Evolutionary conservation across 2,888 invertebrate genomes (phyloP), one percentile per base, ranked within the genome.

Genomic region (Polia nebulosa): DNA sequence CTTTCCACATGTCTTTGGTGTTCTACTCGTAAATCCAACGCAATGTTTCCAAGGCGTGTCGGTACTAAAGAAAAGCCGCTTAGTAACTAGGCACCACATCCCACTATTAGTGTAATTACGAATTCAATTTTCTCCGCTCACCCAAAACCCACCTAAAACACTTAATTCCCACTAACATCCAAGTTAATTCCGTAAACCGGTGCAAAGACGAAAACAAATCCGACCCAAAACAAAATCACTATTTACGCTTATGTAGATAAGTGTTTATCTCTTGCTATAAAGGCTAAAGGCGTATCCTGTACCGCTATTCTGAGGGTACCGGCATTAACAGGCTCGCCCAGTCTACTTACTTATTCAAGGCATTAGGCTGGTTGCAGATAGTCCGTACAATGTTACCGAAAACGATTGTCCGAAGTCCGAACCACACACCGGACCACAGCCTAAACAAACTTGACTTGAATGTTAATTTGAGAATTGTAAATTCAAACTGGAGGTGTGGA

Each of bases 341-440:
- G 74, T 73, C 77, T 75, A 74, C 81, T 87, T 87, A 87, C 76
- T 85, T 85, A 87, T 87, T 87, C 82, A 87, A 73, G 36, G 76
- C 67, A 83, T 86, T 86, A 83, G 78, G 72, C 60, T 72, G 77
- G 68, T 76, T 81, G 34, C 76, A 82, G 73, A 84, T 78, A 80
- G 76, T 74, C 72, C 61, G 73, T 60, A 76, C 66, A 72, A 74
- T 74, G 76, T 78, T 82, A 71, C 73, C 59, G 71, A 85, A 82
- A 85, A 70, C 71, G 75, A 78, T 81, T 76, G 80, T 78, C 78
- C 63, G 71, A 65, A 71, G 45, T 75, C 65, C 71, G 57, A 75
- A 74, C 72, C 71, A 64, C 59, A 67, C 49, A 67, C 49, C 78
- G 53, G 61, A 63, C 63, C 61, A 66, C 65, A 58, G 67, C 83